These are phyloP conservation scores for Anarhynchus alexandrinus DNA, from an alignment of 2,113 vertebrate genomes.

Conservation along the genomic window DNA sequence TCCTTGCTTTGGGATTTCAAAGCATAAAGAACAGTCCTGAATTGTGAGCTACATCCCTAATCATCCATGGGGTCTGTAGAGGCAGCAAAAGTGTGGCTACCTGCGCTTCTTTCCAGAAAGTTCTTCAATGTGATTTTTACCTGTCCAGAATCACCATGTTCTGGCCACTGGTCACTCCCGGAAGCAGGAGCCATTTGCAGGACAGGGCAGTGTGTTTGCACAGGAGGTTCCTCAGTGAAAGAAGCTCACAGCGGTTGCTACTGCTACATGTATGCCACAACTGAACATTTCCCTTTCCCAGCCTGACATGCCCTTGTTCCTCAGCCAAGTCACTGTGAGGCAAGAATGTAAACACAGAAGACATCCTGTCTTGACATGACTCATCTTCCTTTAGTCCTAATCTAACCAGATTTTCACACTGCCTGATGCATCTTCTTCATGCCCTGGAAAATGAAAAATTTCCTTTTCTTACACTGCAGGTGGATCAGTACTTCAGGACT, in stretches of 20 bases:
- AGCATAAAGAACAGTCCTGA: background rate
- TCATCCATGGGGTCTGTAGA: background rate
- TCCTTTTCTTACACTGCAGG: background rate
- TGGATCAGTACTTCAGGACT: background rate
- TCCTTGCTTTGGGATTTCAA: background rate
- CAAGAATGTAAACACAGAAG: background rate
- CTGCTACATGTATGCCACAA: fast-evolving
- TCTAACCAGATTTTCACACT: background rate
- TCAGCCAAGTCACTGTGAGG: background rate
- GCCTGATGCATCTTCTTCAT: background rate
- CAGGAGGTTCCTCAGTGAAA: background rate
- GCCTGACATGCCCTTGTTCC: background rate
- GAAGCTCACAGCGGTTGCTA: background rate
- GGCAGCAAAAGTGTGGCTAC: background rate
- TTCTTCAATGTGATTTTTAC: background rate
- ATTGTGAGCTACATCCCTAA: background rate
- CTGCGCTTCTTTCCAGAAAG: background rate
- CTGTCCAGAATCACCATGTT: background rate
- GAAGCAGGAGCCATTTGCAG: background rate
- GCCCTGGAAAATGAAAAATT: background rate
- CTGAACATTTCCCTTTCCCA: background rate
- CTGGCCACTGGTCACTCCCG: background rate
- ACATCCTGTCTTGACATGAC: background rate
- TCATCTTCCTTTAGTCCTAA: background rate
- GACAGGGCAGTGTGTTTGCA: too few species aligned